phyloP scores from a whole-genome alignment of 1,140 invertebrate genomes.

The Andrena cerasifolii region DNA sequence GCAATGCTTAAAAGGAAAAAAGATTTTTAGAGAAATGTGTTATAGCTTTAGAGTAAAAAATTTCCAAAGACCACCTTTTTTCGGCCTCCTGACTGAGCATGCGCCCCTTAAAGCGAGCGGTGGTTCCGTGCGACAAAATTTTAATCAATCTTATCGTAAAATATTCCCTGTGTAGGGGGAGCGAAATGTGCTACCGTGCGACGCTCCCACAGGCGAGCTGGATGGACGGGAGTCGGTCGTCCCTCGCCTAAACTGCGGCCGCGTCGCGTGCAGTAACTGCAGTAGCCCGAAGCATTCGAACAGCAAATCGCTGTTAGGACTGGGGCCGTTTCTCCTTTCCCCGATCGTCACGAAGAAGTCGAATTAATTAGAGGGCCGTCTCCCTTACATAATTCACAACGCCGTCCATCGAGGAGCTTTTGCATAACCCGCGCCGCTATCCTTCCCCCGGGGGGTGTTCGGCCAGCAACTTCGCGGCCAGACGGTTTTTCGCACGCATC shows the following conservation, averaged over 20 bases:
- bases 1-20: too few relatives aligned
- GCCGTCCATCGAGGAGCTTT: conserved; percentile 54
- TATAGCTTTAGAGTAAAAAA: too few relatives aligned
- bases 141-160: too few relatives aligned
- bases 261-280: conserved; percentile 58
- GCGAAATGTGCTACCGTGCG: too few relatives aligned
- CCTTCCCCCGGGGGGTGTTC: conserved; percentile 58
- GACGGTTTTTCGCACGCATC: conserved; percentile 75
- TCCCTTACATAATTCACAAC: conserved; percentile 78
- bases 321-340: conserved; percentile 27
- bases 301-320: conserved; percentile 51
- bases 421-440: conserved; percentile 71
- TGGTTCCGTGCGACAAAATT: too few relatives aligned
- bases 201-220: neutral
- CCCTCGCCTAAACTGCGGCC: neutral
- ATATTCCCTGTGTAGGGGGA: too few relatives aligned
- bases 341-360: conserved; percentile 62
- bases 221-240: neutral
- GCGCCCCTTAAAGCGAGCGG: too few relatives aligned
- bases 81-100: too few relatives aligned
- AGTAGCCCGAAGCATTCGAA: conserved; percentile 37
- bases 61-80: too few relatives aligned
- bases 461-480: conserved; percentile 53
- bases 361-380: conserved; percentile 75
- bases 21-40: too few relatives aligned